These are phyloP conservation scores for Ophion ventricosus DNA, from an alignment of 2,888 invertebrate species.

Conservation along the genomic window DNA sequence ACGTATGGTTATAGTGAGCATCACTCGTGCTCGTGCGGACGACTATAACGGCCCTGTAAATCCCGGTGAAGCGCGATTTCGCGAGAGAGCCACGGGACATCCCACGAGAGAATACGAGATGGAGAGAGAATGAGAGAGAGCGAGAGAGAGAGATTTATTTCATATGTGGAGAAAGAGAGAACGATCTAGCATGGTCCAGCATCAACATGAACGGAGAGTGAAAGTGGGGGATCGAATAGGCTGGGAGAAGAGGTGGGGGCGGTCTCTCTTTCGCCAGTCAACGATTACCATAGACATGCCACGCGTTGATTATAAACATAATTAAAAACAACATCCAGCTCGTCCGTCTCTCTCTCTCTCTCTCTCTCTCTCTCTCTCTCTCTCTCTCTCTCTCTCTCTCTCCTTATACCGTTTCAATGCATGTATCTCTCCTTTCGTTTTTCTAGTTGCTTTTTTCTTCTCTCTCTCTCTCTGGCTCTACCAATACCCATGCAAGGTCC, in stretches of 20 bases:
- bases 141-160: neutral
- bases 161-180: conserved; percentile 16
- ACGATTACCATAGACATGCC: conserved; percentile 81
- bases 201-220: conserved; percentile 34
- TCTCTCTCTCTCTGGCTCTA: conserved; percentile 23
- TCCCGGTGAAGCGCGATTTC: conserved; percentile 57
- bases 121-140: neutral
- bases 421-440: conserved; percentile 72
- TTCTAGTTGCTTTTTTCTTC: conserved; percentile 34
- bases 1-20: conserved; percentile 4
- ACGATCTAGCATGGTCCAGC: conserved; percentile 26
- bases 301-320: conserved; percentile 83
- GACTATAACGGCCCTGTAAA: conserved; percentile 62
- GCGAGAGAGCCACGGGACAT: conserved; percentile 55
- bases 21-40: conserved; percentile 42
- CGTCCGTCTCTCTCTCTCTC: conserved; percentile 67
- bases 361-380: conserved; percentile 62
- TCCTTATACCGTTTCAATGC: conserved; percentile 74
- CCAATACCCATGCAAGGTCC: conserved; percentile 1
- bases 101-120: conserved; percentile 44
- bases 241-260: conserved; percentile 46
- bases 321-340: conserved; percentile 81
- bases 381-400: conserved; percentile 69
- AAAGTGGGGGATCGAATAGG: conserved; percentile 69
- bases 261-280: conserved; percentile 53